Evolutionary conservation across 1,140 invertebrate species (phyloP).

Genomic region (Drosophila ananassae): DNA sequence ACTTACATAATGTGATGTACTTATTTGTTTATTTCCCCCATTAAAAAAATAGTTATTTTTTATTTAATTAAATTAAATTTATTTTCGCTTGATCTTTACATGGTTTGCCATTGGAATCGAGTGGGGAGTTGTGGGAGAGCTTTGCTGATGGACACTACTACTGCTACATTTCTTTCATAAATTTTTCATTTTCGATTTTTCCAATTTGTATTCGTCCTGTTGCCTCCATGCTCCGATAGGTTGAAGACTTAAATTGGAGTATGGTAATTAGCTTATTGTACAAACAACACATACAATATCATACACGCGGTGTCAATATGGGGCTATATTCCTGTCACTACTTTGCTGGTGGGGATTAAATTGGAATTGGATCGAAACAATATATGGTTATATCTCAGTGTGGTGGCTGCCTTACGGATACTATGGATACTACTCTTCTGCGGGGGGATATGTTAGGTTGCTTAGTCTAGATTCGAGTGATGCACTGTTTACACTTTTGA

Average conservation of each 20-base stretch:
- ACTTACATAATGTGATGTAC: background rate
- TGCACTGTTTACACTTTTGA: slow-evolving; percentile 42
- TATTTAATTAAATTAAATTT: slow-evolving; percentile 71
- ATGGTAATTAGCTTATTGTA: slow-evolving; percentile 59
- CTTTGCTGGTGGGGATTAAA: slow-evolving; percentile 23
- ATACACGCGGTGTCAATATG: slow-evolving; percentile 37
- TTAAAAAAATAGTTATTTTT: background rate
- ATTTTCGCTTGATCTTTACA: slow-evolving; percentile 71
- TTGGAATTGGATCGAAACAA: slow-evolving; percentile 28
- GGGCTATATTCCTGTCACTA: slow-evolving; percentile 27
- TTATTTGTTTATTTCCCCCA: background rate
- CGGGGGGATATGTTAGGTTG: slow-evolving; percentile 76
- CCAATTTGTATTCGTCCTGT: background rate
- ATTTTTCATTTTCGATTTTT: slow-evolving; percentile 17
- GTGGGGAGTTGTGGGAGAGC: slow-evolving; percentile 43
- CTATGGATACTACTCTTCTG: slow-evolving; percentile 26
- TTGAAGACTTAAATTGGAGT: slow-evolving; percentile 69
- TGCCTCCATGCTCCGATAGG: slow-evolving; percentile 12
- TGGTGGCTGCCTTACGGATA: slow-evolving; percentile 37
- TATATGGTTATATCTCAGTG: slow-evolving; percentile 50
- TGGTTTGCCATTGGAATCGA: slow-evolving; percentile 56
- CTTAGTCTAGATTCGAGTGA: slow-evolving; percentile 69
- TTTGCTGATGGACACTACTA: slow-evolving; percentile 69
- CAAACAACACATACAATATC: slow-evolving; percentile 58
- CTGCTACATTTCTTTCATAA: slow-evolving; percentile 58